phyloP scores from a whole-genome alignment of 2,888 invertebrate genomes.

The Drosophila histrio region DNA sequence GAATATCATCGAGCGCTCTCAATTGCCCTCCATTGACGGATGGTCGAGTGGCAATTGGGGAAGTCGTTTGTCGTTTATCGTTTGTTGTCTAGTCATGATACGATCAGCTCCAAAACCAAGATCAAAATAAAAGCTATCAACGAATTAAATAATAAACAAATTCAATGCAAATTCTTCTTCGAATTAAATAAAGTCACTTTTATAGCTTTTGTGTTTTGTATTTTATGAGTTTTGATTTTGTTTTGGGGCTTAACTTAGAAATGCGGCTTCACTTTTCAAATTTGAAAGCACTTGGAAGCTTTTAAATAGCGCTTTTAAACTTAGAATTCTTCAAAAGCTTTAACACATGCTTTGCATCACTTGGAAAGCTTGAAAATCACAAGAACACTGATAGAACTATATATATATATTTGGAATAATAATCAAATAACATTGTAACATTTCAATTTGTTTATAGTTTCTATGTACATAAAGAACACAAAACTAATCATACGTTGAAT shows the following conservation, averaged over 20 bases:
- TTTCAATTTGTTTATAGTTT: too few relatives aligned
- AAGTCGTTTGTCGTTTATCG: constrained; percentile 18
- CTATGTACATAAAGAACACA: too few relatives aligned
- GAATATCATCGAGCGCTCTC: constrained; percentile 29
- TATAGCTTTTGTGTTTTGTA: not conserved
- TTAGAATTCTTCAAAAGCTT: too few relatives aligned
- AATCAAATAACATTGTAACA: too few relatives aligned
- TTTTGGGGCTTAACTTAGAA: not conserved
- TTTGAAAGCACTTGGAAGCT: not conserved
- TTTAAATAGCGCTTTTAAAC: too few relatives aligned
- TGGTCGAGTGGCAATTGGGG: constrained; percentile 16
- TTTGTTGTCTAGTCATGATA: constrained; percentile 8
- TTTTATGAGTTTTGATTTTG: not conserved
- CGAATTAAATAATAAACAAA: not conserved
- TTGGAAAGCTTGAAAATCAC: not conserved
- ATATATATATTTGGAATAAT: too few relatives aligned
- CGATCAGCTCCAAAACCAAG: not conserved
- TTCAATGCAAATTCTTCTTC: not conserved
- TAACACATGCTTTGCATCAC: too few relatives aligned
- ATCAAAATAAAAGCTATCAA: constrained; percentile 6
- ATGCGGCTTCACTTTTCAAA: not conserved
- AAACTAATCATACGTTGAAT: too few relatives aligned
- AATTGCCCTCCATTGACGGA: constrained; percentile 25
- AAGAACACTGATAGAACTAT: too few relatives aligned
- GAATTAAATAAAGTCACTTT: constrained; percentile 4